Conservation (phyloP, 2,888 invertebrate species). For the Drosophila yooni region DNA sequence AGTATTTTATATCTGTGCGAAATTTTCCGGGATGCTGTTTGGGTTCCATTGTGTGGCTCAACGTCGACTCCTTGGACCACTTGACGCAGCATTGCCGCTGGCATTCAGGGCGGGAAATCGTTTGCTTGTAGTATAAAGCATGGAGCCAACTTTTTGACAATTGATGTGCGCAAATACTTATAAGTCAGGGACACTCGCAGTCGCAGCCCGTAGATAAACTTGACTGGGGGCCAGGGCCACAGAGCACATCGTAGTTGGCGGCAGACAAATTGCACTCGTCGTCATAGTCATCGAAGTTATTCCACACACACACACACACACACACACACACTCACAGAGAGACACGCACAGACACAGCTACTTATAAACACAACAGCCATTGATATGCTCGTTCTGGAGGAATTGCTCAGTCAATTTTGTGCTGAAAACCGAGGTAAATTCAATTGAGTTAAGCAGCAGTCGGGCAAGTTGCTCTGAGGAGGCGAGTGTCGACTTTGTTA, state of each 20-base stretch:
- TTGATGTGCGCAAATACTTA: constrained; percentile 73
- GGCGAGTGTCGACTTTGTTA: constrained; percentile 42
- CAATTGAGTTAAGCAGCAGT: constrained; percentile 67
- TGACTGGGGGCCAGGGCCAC: constrained; percentile 32
- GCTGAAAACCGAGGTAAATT: constrained; percentile 73
- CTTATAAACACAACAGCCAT: constrained; percentile 30
- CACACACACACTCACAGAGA: constrained; percentile 2
- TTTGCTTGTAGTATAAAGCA: constrained; percentile 43
- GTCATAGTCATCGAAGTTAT: constrained; percentile 39
- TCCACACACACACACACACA: constrained; percentile 17
- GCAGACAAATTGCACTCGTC: constrained; percentile 71
- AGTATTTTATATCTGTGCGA: neutral
- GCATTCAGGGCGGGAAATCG: constrained; percentile 59
- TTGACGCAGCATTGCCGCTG: constrained; percentile 55
- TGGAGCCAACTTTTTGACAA: constrained; percentile 70
- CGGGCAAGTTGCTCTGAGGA: constrained; percentile 35
- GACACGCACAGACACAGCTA: constrained; percentile 11
- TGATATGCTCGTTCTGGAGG: constrained; percentile 49
- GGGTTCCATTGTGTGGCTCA: constrained; percentile 25
- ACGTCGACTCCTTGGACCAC: constrained; percentile 28
- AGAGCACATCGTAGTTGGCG: constrained; percentile 34
- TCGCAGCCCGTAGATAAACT: constrained; percentile 41
- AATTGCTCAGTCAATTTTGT: constrained; percentile 65
- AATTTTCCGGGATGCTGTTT: neutral
- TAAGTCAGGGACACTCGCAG: constrained; percentile 40